These are phyloP conservation scores for Megalonaias nervosa DNA, from an alignment of 1,140 invertebrate genomes.

Conservation along the genomic window DNA sequence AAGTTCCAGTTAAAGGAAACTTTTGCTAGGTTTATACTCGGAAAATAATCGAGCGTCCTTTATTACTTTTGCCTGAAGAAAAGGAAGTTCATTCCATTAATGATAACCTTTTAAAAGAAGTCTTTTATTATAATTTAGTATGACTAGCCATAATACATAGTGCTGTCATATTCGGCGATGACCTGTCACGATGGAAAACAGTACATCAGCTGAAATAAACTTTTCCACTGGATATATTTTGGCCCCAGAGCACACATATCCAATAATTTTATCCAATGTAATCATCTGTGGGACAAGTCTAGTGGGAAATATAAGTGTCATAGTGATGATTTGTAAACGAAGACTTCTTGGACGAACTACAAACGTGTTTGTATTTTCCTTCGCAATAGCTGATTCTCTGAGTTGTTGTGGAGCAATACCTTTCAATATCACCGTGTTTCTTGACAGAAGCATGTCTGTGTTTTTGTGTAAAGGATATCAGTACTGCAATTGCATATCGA, in stretches of 20 bases:
- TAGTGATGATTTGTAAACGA: constrained; percentile 26
- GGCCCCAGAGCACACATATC: not conserved
- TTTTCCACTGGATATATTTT: too few species aligned
- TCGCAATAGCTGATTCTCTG: constrained; percentile 30
- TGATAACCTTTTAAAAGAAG: too few species aligned
- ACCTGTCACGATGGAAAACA: too few species aligned
- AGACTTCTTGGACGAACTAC: constrained; percentile 27
- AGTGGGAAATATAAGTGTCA: constrained; percentile 12
- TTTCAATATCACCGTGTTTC: constrained; percentile 14
- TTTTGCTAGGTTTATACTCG: too few species aligned
- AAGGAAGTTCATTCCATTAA: too few species aligned
- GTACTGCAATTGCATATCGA: constrained; percentile 28
- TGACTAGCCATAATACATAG: too few species aligned
- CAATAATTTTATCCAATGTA: constrained; percentile 23
- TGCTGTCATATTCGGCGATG: too few species aligned
- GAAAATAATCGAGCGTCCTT: too few species aligned
- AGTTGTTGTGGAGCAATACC: constrained; percentile 20
- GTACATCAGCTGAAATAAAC: too few species aligned
- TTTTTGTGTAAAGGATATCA: constrained; percentile 32
- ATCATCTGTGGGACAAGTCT: constrained; percentile 17
- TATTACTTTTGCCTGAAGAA: too few species aligned
- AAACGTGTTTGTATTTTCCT: constrained; percentile 32
- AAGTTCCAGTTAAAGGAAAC: too few species aligned
- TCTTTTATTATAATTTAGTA: too few species aligned
- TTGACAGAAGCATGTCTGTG: constrained; percentile 24